These are phyloP conservation scores for Drosophila austrosaltans DNA, from an alignment of 2,888 invertebrate species.

Conservation along the genomic window DNA sequence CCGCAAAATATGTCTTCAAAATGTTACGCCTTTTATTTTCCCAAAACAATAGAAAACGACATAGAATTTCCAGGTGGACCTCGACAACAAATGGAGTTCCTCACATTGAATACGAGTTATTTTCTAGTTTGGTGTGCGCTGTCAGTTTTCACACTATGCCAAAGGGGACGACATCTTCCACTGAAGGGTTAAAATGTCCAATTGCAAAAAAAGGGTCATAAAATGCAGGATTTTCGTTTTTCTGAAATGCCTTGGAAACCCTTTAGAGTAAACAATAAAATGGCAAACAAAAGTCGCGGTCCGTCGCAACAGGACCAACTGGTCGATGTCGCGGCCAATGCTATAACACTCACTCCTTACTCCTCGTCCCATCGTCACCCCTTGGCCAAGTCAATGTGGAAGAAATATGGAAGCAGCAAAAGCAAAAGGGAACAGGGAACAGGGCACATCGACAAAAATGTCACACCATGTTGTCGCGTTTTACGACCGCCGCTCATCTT, in stretches of 20 bases:
- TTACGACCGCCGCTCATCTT: conserved; percentile 72
- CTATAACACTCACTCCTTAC: conserved; percentile 19
- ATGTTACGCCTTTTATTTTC: conserved; percentile 37
- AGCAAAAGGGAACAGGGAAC: conserved; percentile 19
- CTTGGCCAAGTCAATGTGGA: conserved; percentile 31
- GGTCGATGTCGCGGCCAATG: conserved; percentile 34
- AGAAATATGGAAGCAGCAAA: conserved; percentile 61
- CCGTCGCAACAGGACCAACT: conserved; percentile 30
- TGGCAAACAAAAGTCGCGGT: conserved; percentile 68
- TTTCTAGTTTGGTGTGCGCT: conserved; percentile 11
- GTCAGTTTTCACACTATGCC: conserved; percentile 44
- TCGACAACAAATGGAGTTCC: not conserved
- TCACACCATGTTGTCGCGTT: conserved; percentile 77
- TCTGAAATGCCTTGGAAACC: conserved; percentile 61
- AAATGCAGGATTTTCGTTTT: conserved; percentile 69
- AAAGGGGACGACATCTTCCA: conserved; percentile 42
- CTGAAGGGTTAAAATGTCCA: conserved; percentile 77
- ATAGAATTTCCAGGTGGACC: conserved; percentile 55
- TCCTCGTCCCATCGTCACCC: conserved; percentile 11
- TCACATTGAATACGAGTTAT: not conserved
- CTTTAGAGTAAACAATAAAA: conserved; percentile 70
- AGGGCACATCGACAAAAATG: conserved; percentile 56
- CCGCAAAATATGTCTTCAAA: conserved; percentile 54
- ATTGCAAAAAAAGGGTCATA: conserved; percentile 64
- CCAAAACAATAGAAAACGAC: conserved; percentile 28